A percentile compares a stretch with the other conserved stretches of the same genome.
Conservation (phyloP, 2,113 vertebrate species). For the Bubo scandiacus region DNA sequence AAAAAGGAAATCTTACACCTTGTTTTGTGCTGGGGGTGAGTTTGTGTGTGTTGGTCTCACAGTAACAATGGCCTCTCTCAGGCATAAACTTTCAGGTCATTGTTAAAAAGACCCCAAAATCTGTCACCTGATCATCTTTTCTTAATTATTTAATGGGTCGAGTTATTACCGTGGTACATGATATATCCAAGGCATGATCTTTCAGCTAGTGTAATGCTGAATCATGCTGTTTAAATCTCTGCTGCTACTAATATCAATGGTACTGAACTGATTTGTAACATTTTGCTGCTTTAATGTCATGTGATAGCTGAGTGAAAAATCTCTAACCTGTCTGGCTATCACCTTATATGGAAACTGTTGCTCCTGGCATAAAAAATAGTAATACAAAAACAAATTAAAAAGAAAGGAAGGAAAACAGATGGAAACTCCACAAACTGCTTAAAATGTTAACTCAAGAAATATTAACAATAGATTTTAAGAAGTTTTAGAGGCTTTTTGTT, state of each 20-base stretch:
- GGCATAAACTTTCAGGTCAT: background rate
- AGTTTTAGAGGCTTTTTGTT: background rate
- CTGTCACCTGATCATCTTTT: background rate
- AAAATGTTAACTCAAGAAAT: background rate
- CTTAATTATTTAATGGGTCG: background rate
- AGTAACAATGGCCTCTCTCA: background rate
- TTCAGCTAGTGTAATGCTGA: background rate
- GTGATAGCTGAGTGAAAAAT: background rate
- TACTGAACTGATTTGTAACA: background rate
- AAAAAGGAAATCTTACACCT: background rate
- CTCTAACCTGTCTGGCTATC: background rate
- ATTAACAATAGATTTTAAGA: conserved; percentile 27
- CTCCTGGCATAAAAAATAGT: background rate
- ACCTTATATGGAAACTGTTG: background rate
- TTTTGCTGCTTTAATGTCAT: background rate
- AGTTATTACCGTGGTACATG: background rate
- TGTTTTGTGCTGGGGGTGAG: background rate
- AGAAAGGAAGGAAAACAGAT: background rate
- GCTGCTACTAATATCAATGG: background rate
- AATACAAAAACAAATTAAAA: background rate
- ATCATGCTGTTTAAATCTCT: background rate
- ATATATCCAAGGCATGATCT: background rate
- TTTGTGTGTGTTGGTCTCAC: background rate
- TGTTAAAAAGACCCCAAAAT: background rate
- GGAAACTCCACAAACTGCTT: background rate